Evolutionary conservation across 2,888 invertebrate genomes (phyloP), one percentile per base, ranked within the genome.

Genomic region (Lordiphosa andalusiaca): DNA sequence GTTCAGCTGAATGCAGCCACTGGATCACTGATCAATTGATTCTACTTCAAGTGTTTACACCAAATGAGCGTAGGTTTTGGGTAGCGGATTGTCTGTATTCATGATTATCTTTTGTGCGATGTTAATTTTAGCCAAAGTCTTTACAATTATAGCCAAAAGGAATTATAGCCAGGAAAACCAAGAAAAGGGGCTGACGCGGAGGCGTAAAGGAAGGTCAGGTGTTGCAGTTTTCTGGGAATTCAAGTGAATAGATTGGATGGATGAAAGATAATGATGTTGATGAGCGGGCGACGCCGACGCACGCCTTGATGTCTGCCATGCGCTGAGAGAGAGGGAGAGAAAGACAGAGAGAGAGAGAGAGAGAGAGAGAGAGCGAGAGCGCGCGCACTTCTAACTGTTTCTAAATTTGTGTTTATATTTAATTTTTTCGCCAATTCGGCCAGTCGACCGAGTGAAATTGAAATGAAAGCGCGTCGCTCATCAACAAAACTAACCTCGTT

Each of bases 391-490:
- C 46, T 80, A 67, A 84, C 70, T 65, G 71, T 81, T 71, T 77
- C 77, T 77, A 77, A 77, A 73, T 55, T 71, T 73, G 84, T 81
- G 73, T 71, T 77, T 77, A 76, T 81, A 71, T 81, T 83, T 75
- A 80, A 78, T 69, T 78, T 75, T 75, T 78, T 80, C 80, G 83
- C 72, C 82, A 76, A 78, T 72, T 82, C 48, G 62, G 69, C 57
- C 75, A 78, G 83, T 78, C 73, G 83, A 67, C 63, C 68, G 73
- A 75, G 76, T 76, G 83, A 83, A 81, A 81, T 71, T 73, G 81
- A 83, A 83, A 81, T 85, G 81, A 83, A 85, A 81, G 78, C 72
- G 82, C 70, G 65, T 68, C 56, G 72, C 59, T 56, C 73, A 75
- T 51, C 49, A 46, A 35, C 4, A 21, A 6, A 25, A 12, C 19